A percentile compares a stretch with the other conserved stretches of the same genome.
Conservation (phyloP, 2,888 invertebrate species). For the Diachrysia chrysitis region DNA sequence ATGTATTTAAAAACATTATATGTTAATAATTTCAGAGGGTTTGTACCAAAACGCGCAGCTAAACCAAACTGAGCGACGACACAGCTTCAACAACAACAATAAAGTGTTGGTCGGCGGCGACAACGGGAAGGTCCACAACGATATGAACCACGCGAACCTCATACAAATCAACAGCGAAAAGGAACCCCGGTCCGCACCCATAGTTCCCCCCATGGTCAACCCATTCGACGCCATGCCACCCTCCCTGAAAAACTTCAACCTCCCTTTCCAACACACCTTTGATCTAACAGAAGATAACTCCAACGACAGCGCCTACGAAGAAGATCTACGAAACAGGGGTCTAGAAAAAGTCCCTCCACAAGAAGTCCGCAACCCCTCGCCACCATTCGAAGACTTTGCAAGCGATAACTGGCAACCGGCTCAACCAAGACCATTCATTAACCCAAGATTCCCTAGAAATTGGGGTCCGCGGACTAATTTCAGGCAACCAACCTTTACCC, state of each 20-base stretch:
- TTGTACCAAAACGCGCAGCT: slow-evolving; percentile 76
- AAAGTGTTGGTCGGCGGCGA: slow-evolving; percentile 79
- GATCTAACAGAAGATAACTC: slow-evolving; percentile 59
- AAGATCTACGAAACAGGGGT: slow-evolving; percentile 69
- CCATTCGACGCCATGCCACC: slow-evolving; percentile 82
- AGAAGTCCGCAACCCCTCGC: slow-evolving; percentile 55
- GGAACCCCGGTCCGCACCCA: slow-evolving; percentile 68
- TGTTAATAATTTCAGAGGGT: slow-evolving; percentile 71
- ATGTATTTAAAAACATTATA: not conserved
- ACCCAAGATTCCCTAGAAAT: slow-evolving; percentile 80
- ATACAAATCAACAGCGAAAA: slow-evolving; percentile 72
- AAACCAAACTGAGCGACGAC: slow-evolving; percentile 82
- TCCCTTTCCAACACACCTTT: slow-evolving; percentile 44
- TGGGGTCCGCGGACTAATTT: slow-evolving; percentile 80
- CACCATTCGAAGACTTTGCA: slow-evolving; percentile 65
- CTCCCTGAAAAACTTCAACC: slow-evolving; percentile 66
- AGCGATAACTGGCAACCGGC: slow-evolving; percentile 66
- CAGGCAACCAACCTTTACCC: slow-evolving; percentile 66
- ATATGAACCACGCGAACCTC: slow-evolving; percentile 66
- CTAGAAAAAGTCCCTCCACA: slow-evolving; percentile 54
- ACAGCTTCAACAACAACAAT: slow-evolving; percentile 84
- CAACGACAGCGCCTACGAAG: slow-evolving; percentile 71
- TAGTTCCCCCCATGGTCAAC: slow-evolving; percentile 71
- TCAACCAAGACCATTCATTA: slow-evolving; percentile 66
- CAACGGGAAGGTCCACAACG: slow-evolving; percentile 57